Base-by-base conservation (phyloP, 2,113 vertebrate species). In the Pteronura brasiliensis region DNA sequence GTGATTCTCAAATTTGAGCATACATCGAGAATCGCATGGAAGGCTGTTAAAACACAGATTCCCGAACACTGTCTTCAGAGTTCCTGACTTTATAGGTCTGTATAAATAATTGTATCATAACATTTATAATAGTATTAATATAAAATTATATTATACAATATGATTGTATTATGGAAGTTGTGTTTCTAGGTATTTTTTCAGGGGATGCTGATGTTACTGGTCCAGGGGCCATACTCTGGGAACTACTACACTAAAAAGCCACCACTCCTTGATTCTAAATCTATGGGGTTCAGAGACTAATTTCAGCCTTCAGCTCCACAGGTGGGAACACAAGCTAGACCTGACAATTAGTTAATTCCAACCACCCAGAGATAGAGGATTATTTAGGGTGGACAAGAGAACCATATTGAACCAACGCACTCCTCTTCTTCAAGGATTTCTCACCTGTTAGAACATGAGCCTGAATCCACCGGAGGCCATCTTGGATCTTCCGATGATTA, bases 1-100 rank as follows among this genome's bases (percentile, higher is more conserved):
- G n/a, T 42, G 55, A 36, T 71, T 94, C 36, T 88, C 57, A 76
- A 95, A 96, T 49, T 96, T 74, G 44, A 96, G 34, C 25, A n/a
- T n/a, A 55, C n/a, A 47, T 82, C 34, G 65, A 61, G 59, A 90
- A 44, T 91, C 61, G 59, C 52, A 20, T 47, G 7, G 49, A 44
- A 2, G 31, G 18, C 36, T 55, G 93, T 85, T 93, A 72, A 97
- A 95, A 79, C 14, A 74, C 25, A 88, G 76, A 87, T 90, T 90
- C 29, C 23, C 61, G 14, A 39, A 39, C 9, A 1, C 13, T 79
- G 29, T 21, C 72, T 49, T 31, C 11, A 71, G 63, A 23, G 49
- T 80, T 96, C 67, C 80, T 90, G 52, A 55, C 71, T 79, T 81
- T 82, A 3, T 71, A 94, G 4, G 11, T 82, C 44, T 59, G 27